Percentiles rank a stretch among this genome's conserved stretches.
Evolutionary conservation across 2,888 invertebrate species (phyloP).

Genomic region (Diaphora mendica): DNA sequence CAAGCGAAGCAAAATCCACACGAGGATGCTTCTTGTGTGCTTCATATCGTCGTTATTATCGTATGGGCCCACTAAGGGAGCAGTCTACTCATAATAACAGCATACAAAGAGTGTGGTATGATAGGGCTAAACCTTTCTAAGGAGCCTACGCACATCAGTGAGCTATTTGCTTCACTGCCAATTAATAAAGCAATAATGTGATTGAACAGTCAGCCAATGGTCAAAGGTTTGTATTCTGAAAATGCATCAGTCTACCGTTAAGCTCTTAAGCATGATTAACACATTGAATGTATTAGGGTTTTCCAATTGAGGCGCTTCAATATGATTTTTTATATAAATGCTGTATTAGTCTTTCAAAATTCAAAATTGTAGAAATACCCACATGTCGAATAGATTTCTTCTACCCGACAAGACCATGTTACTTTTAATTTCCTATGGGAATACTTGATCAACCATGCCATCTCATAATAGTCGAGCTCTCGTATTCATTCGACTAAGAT

Average conservation of each 20-base stretch:
- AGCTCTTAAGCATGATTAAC: slow-evolving; percentile 32
- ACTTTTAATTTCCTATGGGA: not conserved
- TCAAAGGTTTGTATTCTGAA: not conserved
- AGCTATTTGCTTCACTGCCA: no score
- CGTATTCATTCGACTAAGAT: not conserved
- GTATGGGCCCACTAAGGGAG: no score
- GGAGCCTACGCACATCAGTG: no score
- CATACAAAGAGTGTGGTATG: no score
- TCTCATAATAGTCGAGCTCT: not conserved
- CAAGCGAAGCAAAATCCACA: no score
- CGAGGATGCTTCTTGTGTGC: no score
- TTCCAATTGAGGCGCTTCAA: not conserved
- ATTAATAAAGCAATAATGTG: not conserved
- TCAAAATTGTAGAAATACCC: not conserved
- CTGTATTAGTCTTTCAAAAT: not conserved
- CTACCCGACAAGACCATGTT: not conserved
- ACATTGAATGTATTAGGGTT: slow-evolving; percentile 16
- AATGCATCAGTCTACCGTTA: not conserved
- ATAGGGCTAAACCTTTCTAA: no score
- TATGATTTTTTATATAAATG: not conserved
- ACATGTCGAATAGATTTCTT: not conserved
- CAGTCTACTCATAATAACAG: no score
- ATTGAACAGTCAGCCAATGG: not conserved
- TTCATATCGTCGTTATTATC: no score
- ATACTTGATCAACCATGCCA: not conserved